These are phyloP conservation scores for Aphodius sticticus DNA, from an alignment of 2,888 invertebrate species.

Conservation along the genomic window DNA sequence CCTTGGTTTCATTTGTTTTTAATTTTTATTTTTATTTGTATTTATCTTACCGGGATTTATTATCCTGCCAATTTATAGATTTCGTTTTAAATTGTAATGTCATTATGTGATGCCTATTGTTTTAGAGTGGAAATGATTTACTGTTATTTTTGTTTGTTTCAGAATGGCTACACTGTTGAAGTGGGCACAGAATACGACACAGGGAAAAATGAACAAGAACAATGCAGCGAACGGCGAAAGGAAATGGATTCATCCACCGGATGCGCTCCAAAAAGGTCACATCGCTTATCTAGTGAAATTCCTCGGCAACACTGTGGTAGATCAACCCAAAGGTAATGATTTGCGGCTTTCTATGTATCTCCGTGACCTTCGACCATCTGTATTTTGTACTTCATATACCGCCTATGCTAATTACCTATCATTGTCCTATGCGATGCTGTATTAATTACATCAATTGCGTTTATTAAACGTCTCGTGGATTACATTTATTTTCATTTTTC, in stretches of 20 bases:
- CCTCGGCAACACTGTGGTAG: constrained; percentile 93
- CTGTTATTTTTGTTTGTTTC: constrained; percentile 39
- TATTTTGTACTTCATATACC: background rate
- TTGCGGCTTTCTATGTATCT: background rate
- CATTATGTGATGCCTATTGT: no score
- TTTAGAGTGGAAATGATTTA: no score
- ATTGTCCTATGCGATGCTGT: background rate
- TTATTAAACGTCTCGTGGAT: background rate
- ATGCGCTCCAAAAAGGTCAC: constrained; percentile 91
- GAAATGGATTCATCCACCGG: constrained; percentile 95
- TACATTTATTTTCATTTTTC: background rate
- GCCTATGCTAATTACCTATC: background rate
- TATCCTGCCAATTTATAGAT: no score
- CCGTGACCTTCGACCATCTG: background rate
- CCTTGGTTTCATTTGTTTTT: no score
- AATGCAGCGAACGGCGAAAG: constrained; percentile 57
- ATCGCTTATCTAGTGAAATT: constrained; percentile 98
- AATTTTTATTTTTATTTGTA: no score
- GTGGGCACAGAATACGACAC: constrained; percentile 61
- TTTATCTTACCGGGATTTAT: no score
- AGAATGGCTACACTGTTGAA: constrained; percentile 60
- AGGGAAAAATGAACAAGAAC: constrained; percentile 56
- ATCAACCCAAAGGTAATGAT: constrained; percentile 83
- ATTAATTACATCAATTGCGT: background rate
- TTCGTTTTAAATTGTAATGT: no score